Base-by-base conservation (phyloP, 2,888 invertebrate species). In the Danaus chrysippus region DNA sequence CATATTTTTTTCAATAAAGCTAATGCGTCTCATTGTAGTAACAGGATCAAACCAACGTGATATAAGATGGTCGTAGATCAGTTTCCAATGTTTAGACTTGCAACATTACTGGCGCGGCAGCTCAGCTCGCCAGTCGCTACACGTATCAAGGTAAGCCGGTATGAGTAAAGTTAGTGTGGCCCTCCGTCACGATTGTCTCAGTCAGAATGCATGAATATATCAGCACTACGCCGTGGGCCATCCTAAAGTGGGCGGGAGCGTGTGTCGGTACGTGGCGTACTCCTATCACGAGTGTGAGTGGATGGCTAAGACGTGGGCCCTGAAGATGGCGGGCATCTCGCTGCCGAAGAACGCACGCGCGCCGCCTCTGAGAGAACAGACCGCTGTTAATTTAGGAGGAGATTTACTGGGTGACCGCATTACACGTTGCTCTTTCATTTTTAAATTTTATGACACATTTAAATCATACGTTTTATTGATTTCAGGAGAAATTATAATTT, bases 21-120 rank as follows among this genome's bases (percentile, higher is more conserved):
- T 34, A 34, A 3, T 34, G 6, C 23, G 23, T 34, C 23, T 2
- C 23, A 34, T 34, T 34, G 8, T 34, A 6, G 23, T 3, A 34
- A 34, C 23, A 49, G 49, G 10, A 49, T 17, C 10, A 17, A 49
- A 49, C 15, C 10, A 49, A 49, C 10, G 9, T 10, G 10, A 12
- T 17, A 17, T 9, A 54, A 23, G 61, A 68, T 70, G 68, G 62
- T 49, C 34, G 56, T 58, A 53, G 71, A 71, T 8, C 73, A 72
- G 62, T 83, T 82, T 68, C 82, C 82, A 19, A 59, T 78, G 71
- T 79, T 78, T 71, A 77, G 75, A 58, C 73, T 83, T 61, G 76
- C 65, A 53, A 77, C 79, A 59, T 72, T 80, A 66, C 68, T 82
- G 62, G 79, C 77, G 61, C 77, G 82, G 1, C 82, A 81, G 71